phyloP scores from a whole-genome alignment of 2,113 vertebrate species.

The Bettongia penicillata region DNA sequence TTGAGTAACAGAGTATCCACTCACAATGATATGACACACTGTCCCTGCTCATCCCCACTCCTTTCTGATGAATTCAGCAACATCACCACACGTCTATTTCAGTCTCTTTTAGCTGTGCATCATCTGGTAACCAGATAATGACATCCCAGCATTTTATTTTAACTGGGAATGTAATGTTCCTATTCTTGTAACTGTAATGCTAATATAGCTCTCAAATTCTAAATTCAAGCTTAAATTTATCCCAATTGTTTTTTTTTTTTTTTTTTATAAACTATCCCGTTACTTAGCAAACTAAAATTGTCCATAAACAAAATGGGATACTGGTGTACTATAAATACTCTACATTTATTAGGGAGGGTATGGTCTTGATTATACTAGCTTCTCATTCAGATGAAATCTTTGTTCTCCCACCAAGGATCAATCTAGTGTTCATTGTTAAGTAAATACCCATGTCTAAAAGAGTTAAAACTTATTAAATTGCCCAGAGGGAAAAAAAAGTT shows the following conservation, averaged over 20 bases:
- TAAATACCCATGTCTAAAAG: background rate
- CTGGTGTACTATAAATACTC: slow-evolving; percentile 53
- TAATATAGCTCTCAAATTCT: slow-evolving; percentile 65
- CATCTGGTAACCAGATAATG: slow-evolving; percentile 64
- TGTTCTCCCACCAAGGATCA: slow-evolving; percentile 14
- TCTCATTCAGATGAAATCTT: slow-evolving; percentile 40
- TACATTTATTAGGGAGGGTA: slow-evolving; percentile 29
- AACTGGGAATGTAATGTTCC: slow-evolving; percentile 67
- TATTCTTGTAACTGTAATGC: slow-evolving; percentile 63
- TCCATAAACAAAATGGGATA: slow-evolving; percentile 64
- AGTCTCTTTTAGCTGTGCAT: slow-evolving; percentile 50
- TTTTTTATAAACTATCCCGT: slow-evolving; percentile 61
- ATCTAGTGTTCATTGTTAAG: background rate
- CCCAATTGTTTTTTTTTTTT: slow-evolving; percentile 72
- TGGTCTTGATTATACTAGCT: slow-evolving; percentile 35
- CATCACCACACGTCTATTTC: slow-evolving; percentile 25
- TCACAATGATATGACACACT: background rate
- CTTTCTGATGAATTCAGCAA: slow-evolving; percentile 43
- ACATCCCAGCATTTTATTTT: slow-evolving; percentile 71
- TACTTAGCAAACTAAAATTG: slow-evolving; percentile 74
- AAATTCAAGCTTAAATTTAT: slow-evolving; percentile 77
- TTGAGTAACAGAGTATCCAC: background rate
- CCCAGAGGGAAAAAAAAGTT: background rate
- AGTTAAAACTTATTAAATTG: slow-evolving; percentile 17
- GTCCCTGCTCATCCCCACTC: background rate